Conservation (phyloP, 2,113 vertebrate genomes). For the Erpornis zantholeuca region DNA sequence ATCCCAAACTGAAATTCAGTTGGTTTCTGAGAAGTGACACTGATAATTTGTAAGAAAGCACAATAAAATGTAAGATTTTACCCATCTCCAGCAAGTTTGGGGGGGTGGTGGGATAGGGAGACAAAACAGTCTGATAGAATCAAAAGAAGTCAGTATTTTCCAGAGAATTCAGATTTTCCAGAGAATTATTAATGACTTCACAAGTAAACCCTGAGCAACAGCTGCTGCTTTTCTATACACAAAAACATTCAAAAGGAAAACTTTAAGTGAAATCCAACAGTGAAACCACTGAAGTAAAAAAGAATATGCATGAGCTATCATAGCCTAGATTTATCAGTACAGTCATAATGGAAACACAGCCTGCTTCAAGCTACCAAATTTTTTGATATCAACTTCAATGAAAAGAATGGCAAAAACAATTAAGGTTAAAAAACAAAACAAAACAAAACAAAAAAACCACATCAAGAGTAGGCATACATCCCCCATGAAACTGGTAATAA, state of each 20-base stretch:
- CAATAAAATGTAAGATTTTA: not conserved
- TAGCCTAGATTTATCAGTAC: not conserved
- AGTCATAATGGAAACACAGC: not conserved
- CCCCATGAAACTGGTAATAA: not conserved
- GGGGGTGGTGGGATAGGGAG: not conserved
- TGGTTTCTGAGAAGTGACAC: not conserved
- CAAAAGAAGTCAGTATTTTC: not conserved
- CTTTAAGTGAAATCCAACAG: not conserved
- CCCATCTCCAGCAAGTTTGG: not conserved
- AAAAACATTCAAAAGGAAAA: slow-evolving; percentile 3
- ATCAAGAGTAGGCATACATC: not conserved
- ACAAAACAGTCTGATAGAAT: not conserved
- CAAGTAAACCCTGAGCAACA: not conserved
- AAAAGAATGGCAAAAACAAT: not conserved
- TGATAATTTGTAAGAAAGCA: not conserved
- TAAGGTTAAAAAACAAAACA: not conserved
- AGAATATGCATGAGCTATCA: not conserved
- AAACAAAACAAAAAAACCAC: not conserved
- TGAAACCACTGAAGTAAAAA: not conserved
- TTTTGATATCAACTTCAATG: not conserved
- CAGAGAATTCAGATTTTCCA: not conserved
- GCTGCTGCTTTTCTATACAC: not conserved
- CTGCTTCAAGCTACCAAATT: not conserved
- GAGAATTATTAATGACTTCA: not conserved
- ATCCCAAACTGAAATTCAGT: not conserved